Evolutionary conservation across 2,113 vertebrate genomes (phyloP), one percentile per base, ranked within the genome.

Genomic region (Melospiza georgiana): DNA sequence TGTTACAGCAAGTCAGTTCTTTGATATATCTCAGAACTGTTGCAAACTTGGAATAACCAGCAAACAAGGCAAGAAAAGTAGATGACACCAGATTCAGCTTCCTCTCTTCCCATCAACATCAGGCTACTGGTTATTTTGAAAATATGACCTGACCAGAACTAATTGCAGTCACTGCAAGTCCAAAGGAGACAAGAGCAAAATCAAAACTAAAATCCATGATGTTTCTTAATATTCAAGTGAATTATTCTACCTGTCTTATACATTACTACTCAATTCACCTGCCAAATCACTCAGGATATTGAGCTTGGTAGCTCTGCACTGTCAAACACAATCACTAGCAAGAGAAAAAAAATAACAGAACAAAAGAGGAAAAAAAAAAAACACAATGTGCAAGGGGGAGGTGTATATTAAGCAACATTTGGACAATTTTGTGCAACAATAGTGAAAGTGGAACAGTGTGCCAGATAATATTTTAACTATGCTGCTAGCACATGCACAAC

Each of bases 301-400:
- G 48, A 74, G 27, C 46, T 5, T 71, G 11, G 15, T 37, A 69
- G n/a, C 41, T 39, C 78, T 35, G 18, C 9, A 52, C 23, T 15
- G 14, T n/a, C 35, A 89, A 25, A 77, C 11, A 57, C 15, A 80
- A 72, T 11, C 39, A 74, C 14, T 46, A 55, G 27, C 27, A 84
- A 67, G 6, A 78, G 17, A 68, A 20, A 28, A 46, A 63, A 59
- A 54, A 41, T 21, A 18, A 2, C 3, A 72, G 24, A 84, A 89
- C 21, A 59, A 19, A 49, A 55, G 9, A 74, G 15, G 12, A 69
- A n/a, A 76, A 31, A 68, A 46, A 68, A 1, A 0, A 3, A 12
- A 55, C 4, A 37, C 3, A 58, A 18, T 16, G 22, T 16, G n/a
- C 1, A 3, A 18, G 19, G 6, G 3, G 18, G 13, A 7, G 19